Evolutionary conservation across 2,113 vertebrate genomes (phyloP).

Genomic region (Stigmatopora nigra): DNA sequence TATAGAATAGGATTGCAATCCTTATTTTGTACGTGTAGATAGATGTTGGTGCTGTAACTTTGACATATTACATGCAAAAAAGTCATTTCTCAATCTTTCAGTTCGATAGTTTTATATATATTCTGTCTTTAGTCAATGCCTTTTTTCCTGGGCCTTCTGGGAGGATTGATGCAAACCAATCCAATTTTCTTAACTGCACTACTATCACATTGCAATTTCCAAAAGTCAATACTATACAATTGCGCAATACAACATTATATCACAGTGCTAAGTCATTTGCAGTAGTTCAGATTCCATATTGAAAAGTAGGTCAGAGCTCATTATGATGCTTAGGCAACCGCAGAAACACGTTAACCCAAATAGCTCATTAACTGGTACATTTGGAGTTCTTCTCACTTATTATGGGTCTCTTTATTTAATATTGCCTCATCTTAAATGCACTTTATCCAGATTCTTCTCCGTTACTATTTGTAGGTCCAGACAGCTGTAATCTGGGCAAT

Average conservation of each 20-base stretch:
- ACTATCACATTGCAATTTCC: too few species aligned
- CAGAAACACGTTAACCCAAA: too few species aligned
- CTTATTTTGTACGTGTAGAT: neutral
- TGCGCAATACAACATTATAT: neutral
- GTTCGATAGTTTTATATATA: neutral
- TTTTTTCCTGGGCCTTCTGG: neutral
- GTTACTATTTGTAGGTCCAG: conserved; percentile 71
- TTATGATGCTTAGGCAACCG: too few species aligned
- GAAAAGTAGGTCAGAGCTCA: too few species aligned
- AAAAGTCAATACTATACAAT: neutral
- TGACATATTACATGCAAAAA: conserved; percentile 7
- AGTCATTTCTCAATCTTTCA: conserved; percentile 3
- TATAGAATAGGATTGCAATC: conserved; percentile 4
- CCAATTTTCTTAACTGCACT: neutral
- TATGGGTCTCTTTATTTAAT: conserved; percentile 10
- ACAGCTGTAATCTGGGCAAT: conserved; percentile 83
- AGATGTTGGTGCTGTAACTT: conserved; percentile 16
- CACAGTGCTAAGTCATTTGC: neutral
- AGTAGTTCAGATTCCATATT: neutral
- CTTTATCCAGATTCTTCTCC: neutral
- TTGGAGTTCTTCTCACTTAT: conserved; percentile 1
- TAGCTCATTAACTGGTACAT: too few species aligned
- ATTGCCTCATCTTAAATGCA: conserved; percentile 23
- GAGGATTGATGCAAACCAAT: neutral
- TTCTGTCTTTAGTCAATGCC: too few species aligned